phyloP scores from a whole-genome alignment of 1,140 invertebrate species.

The Rhagoletis pomonella region DNA sequence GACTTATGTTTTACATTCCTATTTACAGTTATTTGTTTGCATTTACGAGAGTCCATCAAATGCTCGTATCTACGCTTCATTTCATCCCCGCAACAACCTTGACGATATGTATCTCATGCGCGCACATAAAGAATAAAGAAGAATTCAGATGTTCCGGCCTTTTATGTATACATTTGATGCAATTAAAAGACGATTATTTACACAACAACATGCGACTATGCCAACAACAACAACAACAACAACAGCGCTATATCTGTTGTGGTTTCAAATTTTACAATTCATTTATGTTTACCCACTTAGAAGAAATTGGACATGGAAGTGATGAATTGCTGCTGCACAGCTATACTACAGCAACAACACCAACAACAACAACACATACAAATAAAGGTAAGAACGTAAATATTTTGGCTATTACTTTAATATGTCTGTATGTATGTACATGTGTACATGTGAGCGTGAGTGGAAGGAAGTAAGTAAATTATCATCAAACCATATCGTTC shows the following conservation, averaged over 20 bases:
- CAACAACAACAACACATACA: not conserved
- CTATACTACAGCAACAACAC: not conserved
- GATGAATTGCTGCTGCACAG: conserved; percentile 19
- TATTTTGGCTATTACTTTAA: conserved; percentile 43
- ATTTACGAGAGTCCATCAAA: not conserved
- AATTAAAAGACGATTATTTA: conserved; percentile 68
- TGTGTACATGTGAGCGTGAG: not conserved
- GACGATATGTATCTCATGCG: conserved; percentile 58
- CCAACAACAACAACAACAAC: not conserved
- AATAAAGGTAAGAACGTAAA: not conserved
- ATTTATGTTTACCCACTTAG: conserved; percentile 46
- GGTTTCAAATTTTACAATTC: conserved; percentile 37
- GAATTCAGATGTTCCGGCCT: conserved; percentile 59
- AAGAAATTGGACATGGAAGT: conserved; percentile 29
- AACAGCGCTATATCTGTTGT: not conserved
- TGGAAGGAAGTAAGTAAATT: not conserved
- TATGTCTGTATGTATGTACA: not conserved
- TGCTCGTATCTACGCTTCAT: not conserved
- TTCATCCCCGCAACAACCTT: conserved; percentile 48
- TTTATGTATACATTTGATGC: conserved; percentile 57
- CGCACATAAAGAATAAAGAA: not conserved
- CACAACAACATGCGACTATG: conserved; percentile 17
- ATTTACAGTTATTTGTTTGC: conserved; percentile 28
- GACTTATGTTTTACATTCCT: not conserved
- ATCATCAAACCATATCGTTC: conserved; percentile 4